Evolutionary conservation across 2,888 invertebrate species (phyloP).

Genomic region (Synergus japonicus): DNA sequence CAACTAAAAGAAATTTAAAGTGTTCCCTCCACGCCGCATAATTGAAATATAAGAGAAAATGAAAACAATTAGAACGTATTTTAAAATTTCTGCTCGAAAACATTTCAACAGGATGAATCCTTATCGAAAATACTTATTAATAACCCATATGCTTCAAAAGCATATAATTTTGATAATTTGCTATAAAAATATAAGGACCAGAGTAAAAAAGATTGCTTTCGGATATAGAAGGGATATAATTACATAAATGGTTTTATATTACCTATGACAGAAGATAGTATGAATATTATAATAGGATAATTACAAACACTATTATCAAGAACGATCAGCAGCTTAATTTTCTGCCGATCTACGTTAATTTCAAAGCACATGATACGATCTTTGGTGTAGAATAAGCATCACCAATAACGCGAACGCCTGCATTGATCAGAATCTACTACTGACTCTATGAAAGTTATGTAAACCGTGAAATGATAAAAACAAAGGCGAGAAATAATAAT

Average conservation of each 20-base stretch:
- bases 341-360: background rate
- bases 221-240: background rate
- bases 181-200: no score
- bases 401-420: background rate
- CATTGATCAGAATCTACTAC: background rate
- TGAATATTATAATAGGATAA: background rate
- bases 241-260: conserved; percentile 2
- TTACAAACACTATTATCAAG: conserved; percentile 5
- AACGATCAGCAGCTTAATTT: conserved; percentile 5
- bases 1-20: background rate
- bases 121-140: background rate
- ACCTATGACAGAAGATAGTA: background rate
- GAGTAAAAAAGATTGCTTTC: background rate
- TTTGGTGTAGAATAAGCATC: background rate
- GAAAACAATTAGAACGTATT: background rate
- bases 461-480: no score
- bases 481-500: background rate
- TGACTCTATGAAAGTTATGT: background rate
- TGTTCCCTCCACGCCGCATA: background rate
- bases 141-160: background rate
- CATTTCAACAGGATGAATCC: background rate
- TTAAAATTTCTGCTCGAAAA: background rate
- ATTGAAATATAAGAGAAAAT: background rate
- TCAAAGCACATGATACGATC: conserved; percentile 7
- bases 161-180: background rate